Base-by-base conservation (phyloP, 2,888 invertebrate genomes). In the Prosopocoilus inquinatus region DNA sequence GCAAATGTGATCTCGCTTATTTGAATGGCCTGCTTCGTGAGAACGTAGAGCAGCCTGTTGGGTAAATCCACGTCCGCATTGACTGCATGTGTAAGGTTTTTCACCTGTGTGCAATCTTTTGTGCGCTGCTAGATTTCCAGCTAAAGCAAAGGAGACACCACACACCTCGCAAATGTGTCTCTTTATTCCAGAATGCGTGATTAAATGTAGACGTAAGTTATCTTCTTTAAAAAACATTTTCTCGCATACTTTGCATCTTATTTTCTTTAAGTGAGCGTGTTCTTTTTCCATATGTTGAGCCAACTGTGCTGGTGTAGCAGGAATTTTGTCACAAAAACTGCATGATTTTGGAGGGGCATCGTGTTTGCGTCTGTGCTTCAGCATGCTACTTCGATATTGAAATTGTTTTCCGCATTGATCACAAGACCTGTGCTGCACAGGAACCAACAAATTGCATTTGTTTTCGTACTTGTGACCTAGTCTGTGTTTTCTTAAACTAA, bases 131-230 rank as follows among this genome's bases (percentile, higher is more conserved):
- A 69, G 55, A 47, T 67, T 67, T 2, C 64, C 60, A 13, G 57
- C 45, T 5, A 64, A 32, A 1, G 64, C 62, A 53, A 68, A 69
- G 7, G 62, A 62, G 13, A 59, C 43, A 0, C 67, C 67, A 51
- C 70, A 70, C n/a, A 67, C 50, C 53, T 69, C 67, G 39, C 70
- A 70, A 50, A 60, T 62, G 56, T 67, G 64, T 2, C 59, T 57
- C 51, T 67, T 67, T 9, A 60, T 60, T 2, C 65, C 68, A 0
- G 62, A 47, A 51, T 69, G 68, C 1, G 62, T 46, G n/a, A 55
- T 47, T 54, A 66, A 56, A 57, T 70, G 70, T 8, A 59, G 28
- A 11, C 59, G 60, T 41, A 69, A 50, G 49, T 67, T 65, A 11
- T 53, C 48, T 39, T 59, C 51, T 35, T 60, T 60, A 47, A 67